A percentile compares a stretch with the other conserved stretches of the same genome.
phyloP scores from a whole-genome alignment of 2,797 vertebrate species.

The Falco rusticolus region DNA sequence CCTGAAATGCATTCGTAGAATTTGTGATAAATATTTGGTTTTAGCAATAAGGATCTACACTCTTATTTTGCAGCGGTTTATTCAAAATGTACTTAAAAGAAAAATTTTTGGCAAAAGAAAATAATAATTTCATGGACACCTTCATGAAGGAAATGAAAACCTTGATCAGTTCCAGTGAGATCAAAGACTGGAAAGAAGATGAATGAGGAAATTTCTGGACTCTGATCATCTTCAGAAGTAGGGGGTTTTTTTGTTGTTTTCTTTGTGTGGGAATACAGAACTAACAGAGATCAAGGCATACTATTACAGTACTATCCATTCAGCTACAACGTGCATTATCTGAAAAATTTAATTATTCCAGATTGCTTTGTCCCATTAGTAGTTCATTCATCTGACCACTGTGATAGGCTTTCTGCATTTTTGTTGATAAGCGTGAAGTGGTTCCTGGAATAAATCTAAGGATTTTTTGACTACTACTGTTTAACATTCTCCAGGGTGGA shows the following conservation, averaged over 20 bases:
- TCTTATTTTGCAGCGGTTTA: background rate
- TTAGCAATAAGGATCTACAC: background rate
- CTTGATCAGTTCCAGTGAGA: background rate
- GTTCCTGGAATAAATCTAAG: constrained; percentile 49
- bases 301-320: background rate
- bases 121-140: background rate
- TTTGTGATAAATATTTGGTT: background rate
- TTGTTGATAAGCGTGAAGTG: constrained; percentile 44
- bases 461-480: background rate
- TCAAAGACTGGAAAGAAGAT: background rate
- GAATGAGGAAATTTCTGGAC: background rate
- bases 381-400: constrained; percentile 49
- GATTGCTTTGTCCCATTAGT: constrained; percentile 43
- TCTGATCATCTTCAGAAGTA: background rate
- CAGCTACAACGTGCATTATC: constrained; percentile 13
- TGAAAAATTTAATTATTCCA: constrained; percentile 39
- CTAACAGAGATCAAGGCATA: background rate
- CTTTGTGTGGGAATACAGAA: background rate
- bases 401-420: constrained; percentile 31
- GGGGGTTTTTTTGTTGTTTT: rapidly evolving
- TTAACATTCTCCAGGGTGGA: background rate
- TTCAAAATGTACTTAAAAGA: background rate
- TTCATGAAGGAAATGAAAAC: background rate
- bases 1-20: background rate
- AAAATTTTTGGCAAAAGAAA: background rate